Evolutionary conservation across 2,888 invertebrate species (phyloP), one percentile per base, ranked within the genome.

Genomic region (Malthinus flaveolus): DNA sequence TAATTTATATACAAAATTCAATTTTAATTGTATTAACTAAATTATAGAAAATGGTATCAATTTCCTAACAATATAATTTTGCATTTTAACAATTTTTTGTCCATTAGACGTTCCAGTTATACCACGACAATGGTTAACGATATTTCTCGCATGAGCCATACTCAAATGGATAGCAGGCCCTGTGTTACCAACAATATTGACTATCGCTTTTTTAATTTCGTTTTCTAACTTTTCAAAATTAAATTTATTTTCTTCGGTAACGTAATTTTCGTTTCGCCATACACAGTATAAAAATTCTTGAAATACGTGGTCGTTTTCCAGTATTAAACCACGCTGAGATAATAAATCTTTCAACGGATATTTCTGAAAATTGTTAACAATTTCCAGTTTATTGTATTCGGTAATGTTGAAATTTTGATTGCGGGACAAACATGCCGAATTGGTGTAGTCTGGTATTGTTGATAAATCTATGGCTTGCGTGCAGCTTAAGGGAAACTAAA

Each of bases 141-240:
- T 35, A n/a, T 50, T 32, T 23, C 8, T 32, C 6, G 59, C 49
- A 23, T 55, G 35, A 15, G 46, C 13, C 3, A 39, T 37, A 35
- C 59, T 59, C 11, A 59, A 51, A 47, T 55, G 49, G 11, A 59
- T 59, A n/a, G 59, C 54, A 15, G 59, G 59, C 1, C 59, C 59
- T 3, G 37, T 59, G 7, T 9, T 9, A 32, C 59, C 59, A 7
- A 59, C 59, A 7, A 47, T 46, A 10, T 32, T 23, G 1, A 49
- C 15, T 9, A 59, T 50, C 1, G 54, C 55, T 8, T 51, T 34
- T 44, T 33, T 51, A 15, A 59, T 12, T 6, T 39, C 34, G 5
- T 46, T 49, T 36, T 59, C 54, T 32, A 59, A 44, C 32, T 35
- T 47, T 39, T 33, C 10, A 23, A 35, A 55, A 35, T 59, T 35